Evolutionary conservation across 2,113 vertebrate genomes (phyloP), one percentile per base, ranked within the genome.

Genomic region (Platysteira castanea): DNA sequence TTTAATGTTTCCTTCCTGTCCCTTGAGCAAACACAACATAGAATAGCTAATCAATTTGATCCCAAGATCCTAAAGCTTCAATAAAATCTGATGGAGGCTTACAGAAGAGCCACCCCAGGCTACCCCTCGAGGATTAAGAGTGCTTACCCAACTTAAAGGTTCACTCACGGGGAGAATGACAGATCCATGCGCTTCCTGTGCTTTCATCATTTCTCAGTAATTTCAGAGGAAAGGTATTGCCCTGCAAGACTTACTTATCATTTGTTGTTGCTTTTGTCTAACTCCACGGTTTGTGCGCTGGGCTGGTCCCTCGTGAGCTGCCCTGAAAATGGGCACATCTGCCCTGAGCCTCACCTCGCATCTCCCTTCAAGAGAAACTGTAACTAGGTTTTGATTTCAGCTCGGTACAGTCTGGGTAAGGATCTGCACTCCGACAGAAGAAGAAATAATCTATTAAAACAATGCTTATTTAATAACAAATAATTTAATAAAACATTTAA

Each of bases 1-100:
- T 95, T 91, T 88, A 92, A 75, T 49, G 76, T 90, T 86, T 90
- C 61, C 79, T 78, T 94, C 76, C 64, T 75, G 59, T 37, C 83
- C 85, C 83, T 46, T 87, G 60, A 86, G 76, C 39, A 95, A 90
- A 88, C 54, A 93, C 39, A 80, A 81, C 33, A 78, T 15, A 56
- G 60, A 94, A 87, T 15, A 79, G n/a, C 60, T 93, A 79, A 91
- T 88, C n/a, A 91, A 74, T 80, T 93, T 74, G 39, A 67, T 83
- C 68, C 54, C 41, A 79, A 73, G 42, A 39, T 82, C 54, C 75
- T 68, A 90, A 94, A 84, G 10, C 31, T 49, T 69, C 15, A 12
- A 50, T 24, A 92, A 92, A 94, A 84, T 33, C 59, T 67, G 42
- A 27, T 28, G 73, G n/a, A 84, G 13, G 56, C 31, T 89, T 52